These are phyloP conservation scores for Lasioglossum marginatum DNA, from an alignment of 2,888 invertebrate genomes.

Conservation along the genomic window DNA sequence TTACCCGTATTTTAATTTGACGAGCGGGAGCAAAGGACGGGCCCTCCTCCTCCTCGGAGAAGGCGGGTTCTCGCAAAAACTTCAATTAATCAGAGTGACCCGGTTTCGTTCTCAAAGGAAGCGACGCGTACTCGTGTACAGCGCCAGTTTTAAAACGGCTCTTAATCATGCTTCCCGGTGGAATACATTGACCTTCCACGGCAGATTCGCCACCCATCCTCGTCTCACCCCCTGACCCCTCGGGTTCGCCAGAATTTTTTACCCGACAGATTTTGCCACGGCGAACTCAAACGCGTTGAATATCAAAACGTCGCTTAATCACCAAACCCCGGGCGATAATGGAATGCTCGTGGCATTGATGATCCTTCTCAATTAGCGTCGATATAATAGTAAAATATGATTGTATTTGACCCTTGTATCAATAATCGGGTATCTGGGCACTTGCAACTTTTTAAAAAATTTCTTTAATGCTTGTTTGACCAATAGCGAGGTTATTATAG, in stretches of 20 bases:
- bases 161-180: slow-evolving; percentile 63
- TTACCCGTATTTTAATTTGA: slow-evolving; percentile 53
- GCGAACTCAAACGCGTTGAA: slow-evolving; percentile 53
- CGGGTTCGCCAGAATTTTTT: slow-evolving; percentile 16
- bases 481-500: background rate
- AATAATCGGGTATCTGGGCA: background rate
- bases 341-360: background rate
- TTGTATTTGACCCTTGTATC: background rate
- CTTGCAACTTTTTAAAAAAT: background rate
- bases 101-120: slow-evolving; percentile 65
- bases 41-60: slow-evolving; percentile 14
- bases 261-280: slow-evolving; percentile 48
- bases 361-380: background rate
- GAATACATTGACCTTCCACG: slow-evolving; percentile 56
- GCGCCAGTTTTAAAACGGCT: slow-evolving; percentile 62
- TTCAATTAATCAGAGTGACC: slow-evolving; percentile 67
- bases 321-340: slow-evolving; percentile 31
- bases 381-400: background rate
- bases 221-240: background rate
- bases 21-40: slow-evolving; percentile 26
- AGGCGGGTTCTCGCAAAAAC: slow-evolving; percentile 52
- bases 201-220: slow-evolving; percentile 22
- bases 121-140: slow-evolving; percentile 47
- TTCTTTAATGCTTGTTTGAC: background rate
- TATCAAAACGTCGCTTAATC: slow-evolving; percentile 63